Evolutionary conservation across 2,888 invertebrate species (phyloP).

Genomic region (Drosophila demipolita): DNA sequence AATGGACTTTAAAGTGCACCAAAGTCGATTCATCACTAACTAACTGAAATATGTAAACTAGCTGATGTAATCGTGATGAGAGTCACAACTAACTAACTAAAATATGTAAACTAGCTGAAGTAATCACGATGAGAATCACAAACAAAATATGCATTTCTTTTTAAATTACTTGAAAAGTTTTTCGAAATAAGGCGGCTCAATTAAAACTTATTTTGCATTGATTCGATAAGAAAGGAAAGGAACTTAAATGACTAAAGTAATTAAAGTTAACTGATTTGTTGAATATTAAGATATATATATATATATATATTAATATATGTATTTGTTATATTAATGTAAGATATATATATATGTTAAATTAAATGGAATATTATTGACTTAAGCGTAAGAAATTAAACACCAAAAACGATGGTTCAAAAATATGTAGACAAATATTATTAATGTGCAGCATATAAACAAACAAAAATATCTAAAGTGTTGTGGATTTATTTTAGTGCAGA

Average conservation of each 20-base stretch:
- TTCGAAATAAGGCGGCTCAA: neutral
- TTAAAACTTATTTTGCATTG: neutral
- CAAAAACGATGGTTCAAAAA: no score
- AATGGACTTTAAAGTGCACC: constrained; percentile 51
- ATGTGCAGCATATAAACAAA: neutral
- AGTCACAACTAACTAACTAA: constrained; percentile 3
- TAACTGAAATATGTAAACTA: neutral
- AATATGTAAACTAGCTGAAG: neutral
- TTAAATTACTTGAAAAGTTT: constrained; percentile 5
- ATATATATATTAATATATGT: neutral
- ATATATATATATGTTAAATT: neutral
- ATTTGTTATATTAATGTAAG: neutral
- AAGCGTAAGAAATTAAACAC: neutral
- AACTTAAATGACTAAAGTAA: neutral
- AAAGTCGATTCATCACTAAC: constrained; percentile 16
- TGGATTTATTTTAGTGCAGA: neutral
- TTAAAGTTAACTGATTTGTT: neutral
- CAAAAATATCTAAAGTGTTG: neutral
- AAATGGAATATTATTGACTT: neutral
- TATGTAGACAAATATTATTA: neutral
- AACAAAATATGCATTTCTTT: constrained; percentile 36
- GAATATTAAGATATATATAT: neutral
- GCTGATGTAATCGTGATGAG: constrained; percentile 8
- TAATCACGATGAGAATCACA: constrained; percentile 12
- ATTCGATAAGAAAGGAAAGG: neutral